phyloP scores from a whole-genome alignment of 2,888 invertebrate genomes.

The Embidobia sp. region DNA sequence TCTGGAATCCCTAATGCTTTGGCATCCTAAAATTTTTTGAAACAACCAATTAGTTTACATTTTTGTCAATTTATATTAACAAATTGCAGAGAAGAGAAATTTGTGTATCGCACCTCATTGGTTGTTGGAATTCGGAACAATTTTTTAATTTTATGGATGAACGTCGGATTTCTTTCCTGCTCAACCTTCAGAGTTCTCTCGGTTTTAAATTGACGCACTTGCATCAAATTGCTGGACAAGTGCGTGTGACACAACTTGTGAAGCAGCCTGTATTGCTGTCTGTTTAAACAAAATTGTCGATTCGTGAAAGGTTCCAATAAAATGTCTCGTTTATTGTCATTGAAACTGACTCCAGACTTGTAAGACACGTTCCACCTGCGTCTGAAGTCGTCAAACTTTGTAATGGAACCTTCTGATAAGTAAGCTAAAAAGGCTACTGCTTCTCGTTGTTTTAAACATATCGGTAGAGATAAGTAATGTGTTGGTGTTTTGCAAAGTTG shows the following conservation, averaged over 20 bases:
- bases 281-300: constrained; percentile 60
- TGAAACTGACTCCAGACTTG: constrained; percentile 75
- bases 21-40: constrained; percentile 63
- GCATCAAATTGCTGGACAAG: constrained; percentile 79
- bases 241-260: constrained; percentile 64
- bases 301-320: constrained; percentile 67
- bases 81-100: no score
- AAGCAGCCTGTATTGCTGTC: constrained; percentile 67
- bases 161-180: constrained; percentile 87
- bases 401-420: constrained; percentile 64
- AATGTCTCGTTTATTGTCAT: constrained; percentile 75
- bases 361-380: constrained; percentile 78
- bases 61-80: no score
- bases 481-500: constrained; percentile 68
- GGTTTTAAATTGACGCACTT: constrained; percentile 90
- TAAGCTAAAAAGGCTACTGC: constrained; percentile 69
- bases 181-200: constrained; percentile 88
- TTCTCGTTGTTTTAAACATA: constrained; percentile 68
- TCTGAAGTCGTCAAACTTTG: constrained; percentile 65
- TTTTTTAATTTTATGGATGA: constrained; percentile 70
- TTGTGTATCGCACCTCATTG: no score
- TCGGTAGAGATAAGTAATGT: constrained; percentile 65
- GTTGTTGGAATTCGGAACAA: constrained; percentile 68
- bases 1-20: constrained; percentile 58
- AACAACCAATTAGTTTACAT: no score